Evolutionary conservation across 1,140 invertebrate genomes (phyloP), one percentile per base, ranked within the genome.

Genomic region (Drosophila insularis): DNA sequence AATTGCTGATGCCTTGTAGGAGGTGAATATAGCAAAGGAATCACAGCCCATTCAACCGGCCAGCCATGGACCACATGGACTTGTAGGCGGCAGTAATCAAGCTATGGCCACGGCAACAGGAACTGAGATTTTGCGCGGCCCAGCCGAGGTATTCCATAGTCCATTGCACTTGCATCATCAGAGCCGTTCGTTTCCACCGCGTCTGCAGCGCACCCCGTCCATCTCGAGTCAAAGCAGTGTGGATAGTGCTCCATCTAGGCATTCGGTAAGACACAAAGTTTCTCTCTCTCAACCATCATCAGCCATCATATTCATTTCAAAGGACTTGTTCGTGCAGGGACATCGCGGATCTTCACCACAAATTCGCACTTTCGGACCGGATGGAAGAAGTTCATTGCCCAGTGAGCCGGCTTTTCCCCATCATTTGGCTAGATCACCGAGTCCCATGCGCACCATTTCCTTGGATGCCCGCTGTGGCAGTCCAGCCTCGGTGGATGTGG

Each of bases 201-300:
- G 93, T 46, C 86, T 94, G 27, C 93, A 93, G 32, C 93, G 96
- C 46, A 96, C 96, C 2, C 95, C 95, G 13, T 96, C 96, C 11
- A 94, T 96, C 61, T 96, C 95, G n/a, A 96, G 96, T 13, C 96
- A 97, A 84, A 95, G 95, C 90, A 96, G 95, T 75, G 92, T 96
- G 35, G 96, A 97, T 80, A 95, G 94, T 81, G 94, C 94, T 65
- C 94, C 94, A 54, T 94, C 95, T 11, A 93, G 94, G 90, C 94
- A 94, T 75, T 95, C 94, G 84, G 93, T 94, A 80, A 92, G 91
- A 92, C 43, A 56, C 13, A 27, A 5, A 27, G 10, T 11, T 1
- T 13, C 31, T 11, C 2, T n/a, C 6, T 5, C 14, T 10, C 2
- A 17, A 11, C 32, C 10, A 35, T 8, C 32, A 35, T 35, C 0